Base-by-base conservation (phyloP, 2,797 vertebrate species). In the Periparus ater region DNA sequence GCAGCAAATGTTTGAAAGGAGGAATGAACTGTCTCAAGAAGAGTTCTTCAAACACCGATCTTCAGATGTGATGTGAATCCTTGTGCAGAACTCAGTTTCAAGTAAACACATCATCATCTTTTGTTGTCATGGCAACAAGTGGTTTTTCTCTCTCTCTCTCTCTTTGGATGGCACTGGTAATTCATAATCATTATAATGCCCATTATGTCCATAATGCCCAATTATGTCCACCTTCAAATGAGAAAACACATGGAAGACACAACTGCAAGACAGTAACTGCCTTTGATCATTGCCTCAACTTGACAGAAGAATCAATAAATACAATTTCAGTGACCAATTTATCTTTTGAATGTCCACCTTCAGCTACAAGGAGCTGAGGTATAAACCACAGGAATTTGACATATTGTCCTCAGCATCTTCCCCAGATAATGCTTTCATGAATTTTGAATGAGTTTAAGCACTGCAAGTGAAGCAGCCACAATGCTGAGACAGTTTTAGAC, bases 61-160 rank as follows among this genome's bases (percentile, higher is more conserved):
- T 58, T 86, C 88, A 88, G 80, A 80, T 7, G n/a, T 20, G 88
- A 71, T 73, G 70, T 9, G 92, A 76, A 70, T 3, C 91, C 89
- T 60, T 88, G 74, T 73, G 88, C 68, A 89, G 96, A 96, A 95
- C 89, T 88, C 93, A 65, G 82, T 77, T 73, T 68, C 88, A 72
- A 94, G 90, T 94, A 97, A 97, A 97, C 96, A 96, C 81, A 95
- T 97, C 97, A 96, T 93, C 96, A 96, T 96, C 96, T 98, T 97
- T 90, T 50, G 98, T 98, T 98, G 97, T 98, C 98, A 98, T 98
- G 98, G 98, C 98, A 98, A 99, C 98, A 54, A 94, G 92, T 85
- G 7, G 90, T 17, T 42, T 42, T 96, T 74, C 48, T 68, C 78
- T 96, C 85, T 88, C 91, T 50, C 40, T 68, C 58, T 75, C 88